Evolutionary conservation across 2,113 vertebrate genomes (phyloP).

Genomic region (Chitala chitala): DNA sequence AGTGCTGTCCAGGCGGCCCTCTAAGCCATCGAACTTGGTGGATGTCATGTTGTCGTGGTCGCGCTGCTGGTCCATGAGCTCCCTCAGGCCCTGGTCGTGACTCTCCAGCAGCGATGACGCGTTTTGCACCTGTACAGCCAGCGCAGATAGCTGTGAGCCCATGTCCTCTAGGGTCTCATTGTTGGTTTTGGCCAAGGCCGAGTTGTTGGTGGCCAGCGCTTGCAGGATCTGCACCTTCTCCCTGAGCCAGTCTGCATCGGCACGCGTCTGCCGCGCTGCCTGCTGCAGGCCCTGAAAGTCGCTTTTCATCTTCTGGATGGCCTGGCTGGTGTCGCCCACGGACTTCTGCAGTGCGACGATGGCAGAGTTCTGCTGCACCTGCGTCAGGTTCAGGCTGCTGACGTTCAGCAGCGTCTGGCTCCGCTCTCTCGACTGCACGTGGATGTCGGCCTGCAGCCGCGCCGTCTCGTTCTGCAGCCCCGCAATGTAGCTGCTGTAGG

Average conservation of each 20-base stretch:
- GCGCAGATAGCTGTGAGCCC: slow-evolving; percentile 71
- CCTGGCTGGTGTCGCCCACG: slow-evolving; percentile 77
- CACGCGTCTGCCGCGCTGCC: slow-evolving; percentile 71
- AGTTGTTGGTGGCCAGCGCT: slow-evolving; percentile 73
- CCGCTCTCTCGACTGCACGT: slow-evolving; percentile 75
- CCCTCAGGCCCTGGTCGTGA: slow-evolving; percentile 78
- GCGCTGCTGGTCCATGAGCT: slow-evolving; percentile 80
- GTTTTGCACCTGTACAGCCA: slow-evolving; percentile 80
- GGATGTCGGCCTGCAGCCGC: slow-evolving; percentile 74
- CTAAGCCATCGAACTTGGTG: slow-evolving; percentile 71
- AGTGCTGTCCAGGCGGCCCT: slow-evolving; percentile 73
- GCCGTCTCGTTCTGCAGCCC: slow-evolving; percentile 78
- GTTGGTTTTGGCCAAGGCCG: slow-evolving; percentile 76
- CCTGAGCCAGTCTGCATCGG: slow-evolving; percentile 81
- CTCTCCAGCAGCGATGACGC: slow-evolving; percentile 74
- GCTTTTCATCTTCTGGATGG: slow-evolving; percentile 77
- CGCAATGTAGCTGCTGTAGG: slow-evolving; percentile 70
- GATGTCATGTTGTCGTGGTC: slow-evolving; percentile 76
- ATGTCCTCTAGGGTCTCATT: slow-evolving; percentile 85
- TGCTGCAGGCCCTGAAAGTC: slow-evolving; percentile 86
- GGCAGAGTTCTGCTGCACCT: slow-evolving; percentile 78
- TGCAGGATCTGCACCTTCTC: slow-evolving; percentile 81
- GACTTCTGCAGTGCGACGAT: slow-evolving; percentile 75
- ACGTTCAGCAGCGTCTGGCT: slow-evolving; percentile 73
- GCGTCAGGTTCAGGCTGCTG: slow-evolving; percentile 83